Percentiles rank a stretch among this genome's conserved stretches.
These are phyloP conservation scores for Nudaria mundana DNA, from an alignment of 2,888 invertebrate genomes.

Conservation along the genomic window DNA sequence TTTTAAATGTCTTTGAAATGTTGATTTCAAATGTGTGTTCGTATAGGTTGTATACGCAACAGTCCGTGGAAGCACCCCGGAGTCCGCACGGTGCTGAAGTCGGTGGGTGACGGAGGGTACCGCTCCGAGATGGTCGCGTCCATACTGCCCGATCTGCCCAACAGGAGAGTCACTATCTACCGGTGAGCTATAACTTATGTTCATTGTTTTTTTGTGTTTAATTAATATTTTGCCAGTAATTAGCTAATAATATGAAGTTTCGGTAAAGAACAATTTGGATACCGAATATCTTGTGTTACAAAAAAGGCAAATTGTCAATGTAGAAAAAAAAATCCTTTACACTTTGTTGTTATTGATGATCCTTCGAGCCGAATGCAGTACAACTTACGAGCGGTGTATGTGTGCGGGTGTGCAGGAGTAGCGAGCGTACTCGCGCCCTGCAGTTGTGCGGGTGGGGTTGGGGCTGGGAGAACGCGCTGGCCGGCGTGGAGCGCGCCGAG, in stretches of 20 bases:
- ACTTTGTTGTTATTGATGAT: too few relatives aligned
- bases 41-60: slow-evolving; percentile 78
- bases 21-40: neutral
- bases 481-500: slow-evolving; percentile 83
- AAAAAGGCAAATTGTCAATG: too few relatives aligned
- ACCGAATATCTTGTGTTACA: too few relatives aligned
- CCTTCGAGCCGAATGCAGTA: too few relatives aligned
- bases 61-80: slow-evolving; percentile 83
- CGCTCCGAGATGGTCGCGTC: slow-evolving; percentile 83
- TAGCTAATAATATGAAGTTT: too few relatives aligned
- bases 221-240: too few relatives aligned
- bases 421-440: slow-evolving; percentile 89
- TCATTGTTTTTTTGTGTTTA: too few relatives aligned
- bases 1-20: neutral
- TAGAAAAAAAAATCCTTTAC: too few relatives aligned
- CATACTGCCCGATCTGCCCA: slow-evolving; percentile 84
- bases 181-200: too few relatives aligned
- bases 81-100: slow-evolving; percentile 79
- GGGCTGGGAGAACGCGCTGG: slow-evolving; percentile 84
- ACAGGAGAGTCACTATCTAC: slow-evolving; percentile 64
- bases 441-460: slow-evolving; percentile 95
- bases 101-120: slow-evolving; percentile 62
- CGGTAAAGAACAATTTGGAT: too few relatives aligned
- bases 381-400: neutral
- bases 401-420: slow-evolving; percentile 72